A percentile compares a stretch with the other conserved stretches of the same genome.
Conservation (phyloP, 2,113 vertebrate species). For the Ophthalmolycus amberensis region DNA sequence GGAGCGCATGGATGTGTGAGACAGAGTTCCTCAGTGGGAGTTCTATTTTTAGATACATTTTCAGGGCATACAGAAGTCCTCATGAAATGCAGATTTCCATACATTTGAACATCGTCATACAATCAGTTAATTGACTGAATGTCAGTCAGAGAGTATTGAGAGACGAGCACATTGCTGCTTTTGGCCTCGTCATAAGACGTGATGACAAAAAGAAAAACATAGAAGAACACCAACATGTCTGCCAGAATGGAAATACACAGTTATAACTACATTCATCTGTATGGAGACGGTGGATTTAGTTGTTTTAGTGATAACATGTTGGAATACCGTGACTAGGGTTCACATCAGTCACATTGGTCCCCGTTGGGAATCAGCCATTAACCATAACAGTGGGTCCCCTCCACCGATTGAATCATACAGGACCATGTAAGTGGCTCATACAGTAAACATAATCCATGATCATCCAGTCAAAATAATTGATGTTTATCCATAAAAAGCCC, state of each 20-base stretch:
- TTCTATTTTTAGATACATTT: too few species aligned
- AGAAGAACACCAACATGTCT: neutral
- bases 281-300: neutral
- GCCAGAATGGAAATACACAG: neutral
- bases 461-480: slow-evolving; percentile 24
- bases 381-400: slow-evolving; percentile 8
- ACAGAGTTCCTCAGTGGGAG: too few species aligned
- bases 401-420: slow-evolving; percentile 7
- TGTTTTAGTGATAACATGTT: neutral
- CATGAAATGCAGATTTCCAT: too few species aligned
- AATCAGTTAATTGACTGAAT: neutral
- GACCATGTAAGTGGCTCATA: neutral
- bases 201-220: neutral
- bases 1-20: too few species aligned
- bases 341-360: neutral
- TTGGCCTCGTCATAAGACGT: neutral
- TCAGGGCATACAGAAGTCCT: too few species aligned
- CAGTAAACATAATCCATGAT: slow-evolving; percentile 25
- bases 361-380: slow-evolving; percentile 23
- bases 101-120: neutral
- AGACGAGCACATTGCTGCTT: neutral
- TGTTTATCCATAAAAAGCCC: slow-evolving; percentile 51
- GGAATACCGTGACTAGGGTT: neutral
- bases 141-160: neutral
- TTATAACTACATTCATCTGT: neutral